These are phyloP conservation scores for Pitangus sulphuratus DNA, from an alignment of 2,797 vertebrate genomes.

Conservation along the genomic window DNA sequence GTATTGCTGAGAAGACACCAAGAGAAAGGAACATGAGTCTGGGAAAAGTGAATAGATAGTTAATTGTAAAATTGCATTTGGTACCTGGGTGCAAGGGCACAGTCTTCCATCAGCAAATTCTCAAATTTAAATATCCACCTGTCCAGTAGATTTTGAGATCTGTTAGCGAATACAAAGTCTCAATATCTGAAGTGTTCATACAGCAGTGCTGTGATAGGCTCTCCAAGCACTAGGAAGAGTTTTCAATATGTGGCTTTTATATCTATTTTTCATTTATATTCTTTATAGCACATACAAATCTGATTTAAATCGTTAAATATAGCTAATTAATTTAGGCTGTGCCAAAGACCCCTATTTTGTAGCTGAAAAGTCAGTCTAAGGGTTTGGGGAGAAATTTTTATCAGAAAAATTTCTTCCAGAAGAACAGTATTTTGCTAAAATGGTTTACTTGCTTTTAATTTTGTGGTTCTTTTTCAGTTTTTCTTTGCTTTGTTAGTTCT, in stretches of 20 bases:
- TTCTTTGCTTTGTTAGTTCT: background rate
- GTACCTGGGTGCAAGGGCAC: background rate
- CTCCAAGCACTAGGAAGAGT: background rate
- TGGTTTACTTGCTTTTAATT: background rate
- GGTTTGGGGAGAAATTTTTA: background rate
- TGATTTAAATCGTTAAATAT: background rate
- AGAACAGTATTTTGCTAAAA: background rate
- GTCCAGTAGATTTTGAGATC: background rate
- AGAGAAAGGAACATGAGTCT: background rate
- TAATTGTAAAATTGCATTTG: background rate
- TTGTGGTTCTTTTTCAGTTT: background rate
- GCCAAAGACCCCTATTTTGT: background rate
- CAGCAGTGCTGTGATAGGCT: background rate
- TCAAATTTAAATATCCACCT: background rate
- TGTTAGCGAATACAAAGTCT: background rate
- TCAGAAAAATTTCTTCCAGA: background rate
- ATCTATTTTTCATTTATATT: background rate
- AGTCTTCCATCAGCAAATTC: background rate
- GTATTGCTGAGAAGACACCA: background rate
- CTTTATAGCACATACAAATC: background rate
- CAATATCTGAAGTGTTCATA: background rate
- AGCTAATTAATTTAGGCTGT: background rate
- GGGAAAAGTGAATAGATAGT: background rate
- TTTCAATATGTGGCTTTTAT: background rate
- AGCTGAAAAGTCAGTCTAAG: background rate